phyloP scores from a whole-genome alignment of 1,140 invertebrate genomes.

The Ooceraea biroi region DNA sequence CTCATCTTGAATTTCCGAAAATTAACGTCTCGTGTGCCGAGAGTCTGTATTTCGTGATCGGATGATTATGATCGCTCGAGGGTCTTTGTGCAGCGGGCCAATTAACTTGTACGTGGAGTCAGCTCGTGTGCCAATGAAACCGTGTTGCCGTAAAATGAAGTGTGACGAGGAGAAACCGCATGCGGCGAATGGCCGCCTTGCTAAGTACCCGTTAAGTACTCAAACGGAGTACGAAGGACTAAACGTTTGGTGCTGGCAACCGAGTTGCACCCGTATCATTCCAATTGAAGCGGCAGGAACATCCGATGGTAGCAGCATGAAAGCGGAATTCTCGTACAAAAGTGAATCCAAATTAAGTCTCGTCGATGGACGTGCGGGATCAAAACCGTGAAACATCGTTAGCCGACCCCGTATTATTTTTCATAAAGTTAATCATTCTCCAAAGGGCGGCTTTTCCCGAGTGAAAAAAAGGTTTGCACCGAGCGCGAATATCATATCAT shows the following conservation, averaged over 20 bases:
- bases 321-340: constrained; percentile 12
- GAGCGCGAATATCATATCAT: too few species aligned
- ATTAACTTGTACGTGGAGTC: constrained; percentile 8
- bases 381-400: background rate
- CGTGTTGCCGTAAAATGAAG: constrained; percentile 26
- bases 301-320: background rate
- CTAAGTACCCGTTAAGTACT: constrained; percentile 43
- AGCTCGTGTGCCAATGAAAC: background rate
- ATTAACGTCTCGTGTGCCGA: background rate
- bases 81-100: background rate
- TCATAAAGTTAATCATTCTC: too few species aligned
- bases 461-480: background rate
- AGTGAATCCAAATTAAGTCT: background rate
- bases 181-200: constrained; percentile 14
- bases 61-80: background rate
- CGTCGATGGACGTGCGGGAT: background rate
- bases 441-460: too few species aligned
- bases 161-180: constrained; percentile 13
- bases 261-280: background rate
- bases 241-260: background rate
- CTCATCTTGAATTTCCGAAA: constrained; percentile 6
- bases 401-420: too few species aligned
- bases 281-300: constrained; percentile 20
- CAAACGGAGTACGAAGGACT: constrained; percentile 40
- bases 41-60: background rate